Base-by-base conservation (phyloP, 1,140 invertebrate species). In the Theocolax elegans region DNA sequence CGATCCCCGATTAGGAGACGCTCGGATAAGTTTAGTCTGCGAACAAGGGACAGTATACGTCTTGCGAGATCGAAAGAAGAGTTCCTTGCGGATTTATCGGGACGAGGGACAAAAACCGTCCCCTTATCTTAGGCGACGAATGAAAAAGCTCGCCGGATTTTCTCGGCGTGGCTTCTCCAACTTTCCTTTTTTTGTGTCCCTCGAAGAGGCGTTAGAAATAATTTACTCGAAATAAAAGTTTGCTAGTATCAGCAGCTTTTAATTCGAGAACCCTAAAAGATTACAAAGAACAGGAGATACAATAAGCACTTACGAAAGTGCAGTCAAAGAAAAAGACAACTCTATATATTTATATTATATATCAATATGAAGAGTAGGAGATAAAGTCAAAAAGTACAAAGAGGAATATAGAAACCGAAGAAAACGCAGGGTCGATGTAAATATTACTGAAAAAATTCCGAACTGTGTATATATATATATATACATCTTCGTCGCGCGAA, bases 31-130 rank as follows among this genome's bases (percentile, higher is more conserved):
- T 59, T 13, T 46, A 1, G 35, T 17, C 10, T 42, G 51, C 51
- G 35, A 66, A 44, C 49, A 66, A 66, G 51, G 35, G 62, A 23
- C 17, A 29, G 35, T 49, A 8, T 49, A 19, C 12, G 42, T 44
- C 42, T 44, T 17, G 12, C 3, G 38, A 13, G 31, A 64, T 38
- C 60, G 31, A 35, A 25, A 54, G 35, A 29, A 51, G 31, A 65
- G 63, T 54, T 54, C 23, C 63, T 65, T 53, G 6, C 31, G 63
- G 49, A 65, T 53, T 65, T 65, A 65, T 65, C 63, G 48, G 48
- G 13, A 19, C 7, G 25, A 54, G 29, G 10, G 25, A 23, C 15
- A 44, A 17, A 60, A 15, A 46, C 21, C 21, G 13, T 31, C 31
- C 23, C 42, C 35, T 65, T 65, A 65, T 54, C 48, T 64, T 9